Evolutionary conservation across 2,888 invertebrate genomes (phyloP).

Genomic region (Rotaria socialis): DNA sequence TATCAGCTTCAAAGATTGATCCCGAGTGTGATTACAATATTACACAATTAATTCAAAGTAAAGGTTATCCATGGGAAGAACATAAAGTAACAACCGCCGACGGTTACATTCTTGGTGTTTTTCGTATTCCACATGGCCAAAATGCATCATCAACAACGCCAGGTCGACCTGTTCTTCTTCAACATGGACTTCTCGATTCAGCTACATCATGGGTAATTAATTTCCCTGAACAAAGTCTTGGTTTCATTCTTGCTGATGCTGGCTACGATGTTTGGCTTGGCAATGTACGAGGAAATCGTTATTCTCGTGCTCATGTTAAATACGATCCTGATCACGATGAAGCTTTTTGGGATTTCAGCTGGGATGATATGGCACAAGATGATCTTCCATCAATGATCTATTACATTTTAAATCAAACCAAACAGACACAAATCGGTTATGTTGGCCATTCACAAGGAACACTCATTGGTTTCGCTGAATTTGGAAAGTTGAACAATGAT

Average conservation of each 20-base stretch:
- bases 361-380: constrained; percentile 59
- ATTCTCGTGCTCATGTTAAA: constrained; percentile 68
- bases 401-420: constrained; percentile 66
- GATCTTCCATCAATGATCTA: constrained; percentile 82
- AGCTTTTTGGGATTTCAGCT: constrained; percentile 70
- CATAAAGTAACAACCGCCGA: constrained; percentile 67
- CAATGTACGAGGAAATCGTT: constrained; percentile 76
- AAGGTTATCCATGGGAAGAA: constrained; percentile 58
- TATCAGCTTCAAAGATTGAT: background rate
- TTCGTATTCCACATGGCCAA: constrained; percentile 68
- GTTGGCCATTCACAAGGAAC: constrained; percentile 85
- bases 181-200: constrained; percentile 70
- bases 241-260: constrained; percentile 58
- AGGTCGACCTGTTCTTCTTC: constrained; percentile 56
- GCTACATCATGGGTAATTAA: constrained; percentile 75
- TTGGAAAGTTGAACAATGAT: constrained; percentile 47
- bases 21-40: constrained; percentile 36
- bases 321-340: constrained; percentile 62
- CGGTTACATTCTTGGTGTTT: constrained; percentile 75
- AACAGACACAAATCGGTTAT: constrained; percentile 68
- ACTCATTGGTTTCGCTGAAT: constrained; percentile 55
- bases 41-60: constrained; percentile 52
- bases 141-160: background rate
- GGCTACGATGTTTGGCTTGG: constrained; percentile 75
- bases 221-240: constrained; percentile 66